phyloP scores from a whole-genome alignment of 1,140 invertebrate genomes.

The Papilio machaon region DNA sequence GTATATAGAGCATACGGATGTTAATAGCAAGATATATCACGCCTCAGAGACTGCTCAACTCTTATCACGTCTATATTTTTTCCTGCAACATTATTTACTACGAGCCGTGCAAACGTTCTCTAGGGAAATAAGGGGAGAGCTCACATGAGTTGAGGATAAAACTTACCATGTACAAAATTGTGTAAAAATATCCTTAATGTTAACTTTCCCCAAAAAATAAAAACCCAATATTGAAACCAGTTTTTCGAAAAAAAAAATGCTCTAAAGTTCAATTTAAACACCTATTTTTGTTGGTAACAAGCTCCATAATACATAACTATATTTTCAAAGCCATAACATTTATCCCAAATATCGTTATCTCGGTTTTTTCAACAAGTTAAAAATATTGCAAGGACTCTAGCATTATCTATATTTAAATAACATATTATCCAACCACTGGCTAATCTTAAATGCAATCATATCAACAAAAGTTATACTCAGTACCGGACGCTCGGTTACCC shows the following conservation, averaged over 20 bases:
- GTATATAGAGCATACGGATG: background rate
- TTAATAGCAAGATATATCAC: background rate
- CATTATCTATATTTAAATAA: too few relatives aligned
- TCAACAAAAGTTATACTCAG: background rate
- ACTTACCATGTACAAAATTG: background rate
- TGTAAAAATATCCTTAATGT: background rate
- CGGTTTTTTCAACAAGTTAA: too few relatives aligned
- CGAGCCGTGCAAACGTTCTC: background rate
- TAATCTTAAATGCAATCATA: background rate
- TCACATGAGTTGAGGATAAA: background rate
- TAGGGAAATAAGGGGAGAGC: conserved; percentile 5
- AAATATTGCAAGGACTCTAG: too few relatives aligned
- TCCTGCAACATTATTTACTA: background rate
- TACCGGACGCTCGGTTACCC: background rate
- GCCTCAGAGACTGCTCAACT: background rate
- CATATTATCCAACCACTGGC: background rate
- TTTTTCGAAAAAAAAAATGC: too few relatives aligned
- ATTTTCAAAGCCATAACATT: too few relatives aligned
- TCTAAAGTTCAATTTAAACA: too few relatives aligned
- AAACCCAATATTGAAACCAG: background rate
- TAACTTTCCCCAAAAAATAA: background rate
- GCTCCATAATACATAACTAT: too few relatives aligned
- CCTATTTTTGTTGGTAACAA: too few relatives aligned
- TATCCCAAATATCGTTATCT: too few relatives aligned
- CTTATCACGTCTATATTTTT: conserved; percentile 10